Base-by-base conservation (phyloP, 1,140 invertebrate genomes). In the Ectropis grisescens region DNA sequence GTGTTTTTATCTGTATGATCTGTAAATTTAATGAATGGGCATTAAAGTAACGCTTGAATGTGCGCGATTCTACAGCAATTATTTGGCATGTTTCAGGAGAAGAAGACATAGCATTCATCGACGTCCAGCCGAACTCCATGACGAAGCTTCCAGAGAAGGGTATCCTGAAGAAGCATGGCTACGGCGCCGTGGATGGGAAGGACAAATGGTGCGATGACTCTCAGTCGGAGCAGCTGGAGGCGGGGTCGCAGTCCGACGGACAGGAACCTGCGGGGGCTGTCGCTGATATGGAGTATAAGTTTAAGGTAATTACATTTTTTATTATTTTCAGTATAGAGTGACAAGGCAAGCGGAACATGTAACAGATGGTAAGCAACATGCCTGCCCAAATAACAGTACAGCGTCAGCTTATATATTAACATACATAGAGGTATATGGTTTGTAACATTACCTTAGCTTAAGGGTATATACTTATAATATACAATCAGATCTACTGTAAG, bases 111-210 rank as follows among this genome's bases (percentile, higher is more conserved):
- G 91, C 91, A 33, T 93, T 93, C 79, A 92, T 93, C 72, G 92
- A 93, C 74, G 85, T 93, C 29, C 87, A 87, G 48, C 85, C 88
- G 22, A 92, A 92, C 78, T 92, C 88, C 62, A 85, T 91, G 59
- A 82, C 87, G 45, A 92, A 92, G 68, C 78, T 90, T 46, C 91
- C 93, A 58, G 93, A 95, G 71, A 93, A 93, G 71, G 94, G 94
- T 50, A 91, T 96, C 67, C 89, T 96, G 79, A 95, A 95, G 85
- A 93, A 93, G 72, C 90, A 90, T 65, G 86, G 87, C 47, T 93
- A 93, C 59, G 90, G 91, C 53, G 88, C 90, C 59, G 87, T 90
- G 59, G 87, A 88, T 59, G 84, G 84, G 45, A 88, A 88, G 61
- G 85, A 86, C 46, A 90, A 90, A 62, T 88, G 86, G 83, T 85